A percentile compares a stretch with the other conserved stretches of the same genome.
Conservation (phyloP, 2,888 invertebrate genomes). For the Hofmannophila pseudospretella region DNA sequence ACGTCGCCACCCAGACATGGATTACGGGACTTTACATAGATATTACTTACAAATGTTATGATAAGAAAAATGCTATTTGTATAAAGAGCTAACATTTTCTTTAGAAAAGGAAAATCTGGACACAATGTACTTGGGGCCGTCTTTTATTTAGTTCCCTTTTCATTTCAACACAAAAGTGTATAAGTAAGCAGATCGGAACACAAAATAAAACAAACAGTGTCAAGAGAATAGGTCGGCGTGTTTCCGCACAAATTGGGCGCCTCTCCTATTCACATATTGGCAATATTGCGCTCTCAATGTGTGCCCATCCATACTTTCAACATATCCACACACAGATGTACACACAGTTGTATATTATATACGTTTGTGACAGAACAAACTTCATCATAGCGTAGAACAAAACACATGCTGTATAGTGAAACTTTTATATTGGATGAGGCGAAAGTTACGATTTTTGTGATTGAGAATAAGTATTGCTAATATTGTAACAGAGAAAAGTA, state of each 20-base stretch:
- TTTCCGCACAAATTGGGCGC: slow-evolving; percentile 53
- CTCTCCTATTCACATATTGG: slow-evolving; percentile 52
- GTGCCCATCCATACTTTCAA: slow-evolving; percentile 23
- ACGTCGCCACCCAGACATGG: slow-evolving; percentile 5
- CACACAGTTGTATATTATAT: slow-evolving; percentile 19
- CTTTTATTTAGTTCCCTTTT: neutral
- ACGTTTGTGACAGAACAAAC: slow-evolving; percentile 29
- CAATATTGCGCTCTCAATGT: slow-evolving; percentile 32
- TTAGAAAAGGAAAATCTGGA: neutral
- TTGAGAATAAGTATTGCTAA: too few relatives aligned
- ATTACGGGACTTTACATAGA: slow-evolving; percentile 1
- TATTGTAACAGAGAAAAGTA: too few relatives aligned
- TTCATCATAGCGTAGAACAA: slow-evolving; percentile 26
- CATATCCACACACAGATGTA: slow-evolving; percentile 21
- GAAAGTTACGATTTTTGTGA: slow-evolving; percentile 12
- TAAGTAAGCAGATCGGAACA: slow-evolving; percentile 7
- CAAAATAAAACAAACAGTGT: slow-evolving; percentile 21
- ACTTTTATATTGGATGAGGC: slow-evolving; percentile 25
- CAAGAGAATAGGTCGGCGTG: slow-evolving; percentile 24
- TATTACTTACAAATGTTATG: slow-evolving; percentile 2
- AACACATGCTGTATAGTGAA: slow-evolving; percentile 14
- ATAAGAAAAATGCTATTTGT: too few relatives aligned
- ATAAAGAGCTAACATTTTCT: slow-evolving; percentile 4
- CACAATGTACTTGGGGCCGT: neutral
- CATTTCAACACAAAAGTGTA: neutral